These are phyloP conservation scores for Cassiopea xamachana DNA, from an alignment of 30 jellyfish, hydroid and myxozoan species.

Conservation along the genomic window DNA sequence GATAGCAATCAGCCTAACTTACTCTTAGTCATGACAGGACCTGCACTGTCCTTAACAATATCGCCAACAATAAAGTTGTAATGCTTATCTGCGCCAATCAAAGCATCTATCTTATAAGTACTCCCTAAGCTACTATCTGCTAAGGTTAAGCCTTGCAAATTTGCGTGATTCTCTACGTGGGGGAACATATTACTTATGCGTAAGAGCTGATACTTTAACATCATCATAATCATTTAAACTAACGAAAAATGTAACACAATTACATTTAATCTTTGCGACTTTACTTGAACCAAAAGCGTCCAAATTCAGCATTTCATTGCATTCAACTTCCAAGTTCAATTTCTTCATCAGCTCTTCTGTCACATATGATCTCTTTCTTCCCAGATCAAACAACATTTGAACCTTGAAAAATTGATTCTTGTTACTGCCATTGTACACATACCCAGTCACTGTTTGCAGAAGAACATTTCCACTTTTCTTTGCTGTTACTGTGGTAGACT, in stretches of 20 bases:
- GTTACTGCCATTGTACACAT: background rate
- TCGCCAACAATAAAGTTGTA: slow-evolving; percentile 51
- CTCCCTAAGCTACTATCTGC: background rate
- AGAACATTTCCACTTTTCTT: background rate
- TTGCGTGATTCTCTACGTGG: background rate
- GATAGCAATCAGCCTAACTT: slow-evolving; percentile 64
- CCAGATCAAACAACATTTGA: slow-evolving; percentile 37
- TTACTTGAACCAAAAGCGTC: slow-evolving; percentile 43
- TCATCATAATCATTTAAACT: background rate
- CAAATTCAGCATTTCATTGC: slow-evolving; percentile 9
- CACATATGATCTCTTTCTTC: slow-evolving; percentile 54
- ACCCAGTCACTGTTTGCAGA: slow-evolving; percentile 30
- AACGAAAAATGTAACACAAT: slow-evolving; percentile 13
- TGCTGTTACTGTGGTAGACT: slow-evolving; percentile 1
- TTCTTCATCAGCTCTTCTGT: slow-evolving; percentile 33
- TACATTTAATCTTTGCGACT: background rate
- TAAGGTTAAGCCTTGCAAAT: slow-evolving; percentile 17
- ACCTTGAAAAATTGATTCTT: background rate
- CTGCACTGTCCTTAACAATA: slow-evolving; percentile 46
- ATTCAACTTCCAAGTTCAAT: background rate
- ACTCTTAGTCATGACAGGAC: slow-evolving; percentile 61
- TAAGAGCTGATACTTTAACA: background rate
- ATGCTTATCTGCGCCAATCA: slow-evolving; percentile 54
- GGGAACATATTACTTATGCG: slow-evolving; percentile 29
- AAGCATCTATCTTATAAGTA: background rate